Conservation (phyloP, 2,797 vertebrate genomes). For the Parauchenoglanis punctatus region DNA sequence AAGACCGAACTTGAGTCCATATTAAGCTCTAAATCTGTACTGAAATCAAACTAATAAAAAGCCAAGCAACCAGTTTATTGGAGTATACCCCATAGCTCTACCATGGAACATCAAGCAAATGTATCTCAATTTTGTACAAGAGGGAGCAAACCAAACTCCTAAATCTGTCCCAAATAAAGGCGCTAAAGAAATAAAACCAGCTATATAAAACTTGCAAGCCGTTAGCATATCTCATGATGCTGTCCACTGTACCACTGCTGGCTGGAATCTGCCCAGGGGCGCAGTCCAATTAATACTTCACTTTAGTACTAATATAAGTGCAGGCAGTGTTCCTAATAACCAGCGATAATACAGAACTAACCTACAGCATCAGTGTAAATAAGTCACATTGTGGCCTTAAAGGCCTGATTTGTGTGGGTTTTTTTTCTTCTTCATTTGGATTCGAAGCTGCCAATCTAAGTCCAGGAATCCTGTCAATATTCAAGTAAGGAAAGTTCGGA, state of each 20-base stretch:
- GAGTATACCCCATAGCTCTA: constrained; percentile 5
- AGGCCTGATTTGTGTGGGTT: background rate
- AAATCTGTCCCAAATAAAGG: constrained; percentile 49
- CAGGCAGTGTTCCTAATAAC: constrained; percentile 18
- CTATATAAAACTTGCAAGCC: constrained; percentile 52
- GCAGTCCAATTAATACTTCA: constrained; percentile 48
- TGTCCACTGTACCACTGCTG: constrained; percentile 37
- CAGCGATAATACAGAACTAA: constrained; percentile 12
- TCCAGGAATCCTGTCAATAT: background rate
- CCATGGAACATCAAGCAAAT: constrained; percentile 46
- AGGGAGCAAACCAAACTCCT: constrained; percentile 31
- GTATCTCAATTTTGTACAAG: constrained; percentile 25
- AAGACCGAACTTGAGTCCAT: constrained; percentile 6
- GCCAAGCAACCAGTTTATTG: constrained; percentile 36
- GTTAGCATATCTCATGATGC: constrained; percentile 51
- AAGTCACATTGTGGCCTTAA: background rate
- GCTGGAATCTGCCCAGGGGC: constrained; percentile 36
- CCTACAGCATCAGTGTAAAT: background rate
- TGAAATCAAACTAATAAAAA: constrained; percentile 53
- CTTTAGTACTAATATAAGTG: constrained; percentile 15
- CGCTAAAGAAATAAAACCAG: constrained; percentile 47
- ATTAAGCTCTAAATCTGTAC: constrained; percentile 42
- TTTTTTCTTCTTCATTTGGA: background rate
- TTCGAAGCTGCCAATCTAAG: background rate
- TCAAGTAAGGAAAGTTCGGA: background rate